These are phyloP conservation scores for Artibeus lituratus DNA, from an alignment of 2,797 vertebrate species.

Conservation along the genomic window DNA sequence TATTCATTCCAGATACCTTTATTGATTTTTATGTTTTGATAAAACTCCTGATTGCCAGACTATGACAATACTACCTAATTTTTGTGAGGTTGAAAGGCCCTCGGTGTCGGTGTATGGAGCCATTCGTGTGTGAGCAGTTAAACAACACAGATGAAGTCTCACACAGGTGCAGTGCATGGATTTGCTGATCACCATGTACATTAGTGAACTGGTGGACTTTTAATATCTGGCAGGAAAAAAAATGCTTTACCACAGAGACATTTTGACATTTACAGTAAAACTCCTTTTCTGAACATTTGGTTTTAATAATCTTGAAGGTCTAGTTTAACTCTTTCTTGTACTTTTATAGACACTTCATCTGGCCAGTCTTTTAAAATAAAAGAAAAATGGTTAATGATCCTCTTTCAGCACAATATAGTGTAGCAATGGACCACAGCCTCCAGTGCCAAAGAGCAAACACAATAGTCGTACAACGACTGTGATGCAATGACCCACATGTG, in stretches of 20 bases:
- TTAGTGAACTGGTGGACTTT: neutral
- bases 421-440: neutral
- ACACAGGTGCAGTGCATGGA: neutral
- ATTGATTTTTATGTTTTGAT: neutral
- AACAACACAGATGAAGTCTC: neutral
- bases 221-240: neutral
- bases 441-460: neutral
- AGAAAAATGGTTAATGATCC: neutral
- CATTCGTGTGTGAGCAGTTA: neutral
- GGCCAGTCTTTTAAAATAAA: constrained; percentile 10
- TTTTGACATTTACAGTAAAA: constrained; percentile 34
- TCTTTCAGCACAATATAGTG: neutral
- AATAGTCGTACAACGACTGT: neutral
- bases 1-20: neutral
- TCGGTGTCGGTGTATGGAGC: neutral
- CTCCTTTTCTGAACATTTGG: constrained; percentile 38
- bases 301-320: constrained; percentile 26
- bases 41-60: neutral
- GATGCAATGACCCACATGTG: neutral
- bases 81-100: neutral
- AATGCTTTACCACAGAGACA: neutral
- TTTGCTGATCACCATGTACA: neutral
- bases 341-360: neutral
- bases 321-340: constrained; percentile 29
- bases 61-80: neutral